Evolutionary conservation across 2,888 invertebrate species (phyloP).

Genomic region (Gymnocheta viridis): DNA sequence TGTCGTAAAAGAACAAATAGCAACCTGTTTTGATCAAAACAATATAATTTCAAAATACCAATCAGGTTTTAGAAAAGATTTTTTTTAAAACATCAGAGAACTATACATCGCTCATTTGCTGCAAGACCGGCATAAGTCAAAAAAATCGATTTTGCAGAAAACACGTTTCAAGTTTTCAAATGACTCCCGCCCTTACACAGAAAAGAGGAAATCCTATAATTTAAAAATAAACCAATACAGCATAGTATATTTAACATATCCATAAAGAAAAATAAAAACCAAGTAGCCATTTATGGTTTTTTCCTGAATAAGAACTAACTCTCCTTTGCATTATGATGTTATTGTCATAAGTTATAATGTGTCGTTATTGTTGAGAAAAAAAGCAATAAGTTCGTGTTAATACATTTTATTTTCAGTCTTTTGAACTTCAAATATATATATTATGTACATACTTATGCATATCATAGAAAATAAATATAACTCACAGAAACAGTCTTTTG

Average conservation of each 20-base stretch:
- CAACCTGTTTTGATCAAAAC: too few species aligned
- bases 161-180: too few species aligned
- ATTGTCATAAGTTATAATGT: conserved; percentile 26
- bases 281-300: conserved; percentile 48
- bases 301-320: conserved; percentile 29
- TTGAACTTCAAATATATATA: conserved; percentile 48
- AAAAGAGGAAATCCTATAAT: conserved; percentile 39
- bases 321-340: conserved; percentile 50
- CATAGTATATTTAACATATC: conserved; percentile 43
- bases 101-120: too few species aligned
- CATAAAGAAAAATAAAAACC: conserved; percentile 45
- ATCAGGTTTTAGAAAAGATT: too few species aligned
- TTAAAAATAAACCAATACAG: conserved; percentile 35
- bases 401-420: conserved; percentile 51
- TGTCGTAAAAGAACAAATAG: too few species aligned
- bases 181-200: conserved; percentile 39
- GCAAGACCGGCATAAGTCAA: too few species aligned
- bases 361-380: conserved; percentile 2
- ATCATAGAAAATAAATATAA: conserved; percentile 46
- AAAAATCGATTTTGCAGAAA: too few species aligned
- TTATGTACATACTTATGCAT: conserved; percentile 45
- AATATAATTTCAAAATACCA: too few species aligned
- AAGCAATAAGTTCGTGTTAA: conserved; percentile 24
- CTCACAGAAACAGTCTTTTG: conserved; percentile 27
- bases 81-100: too few species aligned